Conservation (phyloP, 2,797 vertebrate species). For the Scolopax bukidnonensis region DNA sequence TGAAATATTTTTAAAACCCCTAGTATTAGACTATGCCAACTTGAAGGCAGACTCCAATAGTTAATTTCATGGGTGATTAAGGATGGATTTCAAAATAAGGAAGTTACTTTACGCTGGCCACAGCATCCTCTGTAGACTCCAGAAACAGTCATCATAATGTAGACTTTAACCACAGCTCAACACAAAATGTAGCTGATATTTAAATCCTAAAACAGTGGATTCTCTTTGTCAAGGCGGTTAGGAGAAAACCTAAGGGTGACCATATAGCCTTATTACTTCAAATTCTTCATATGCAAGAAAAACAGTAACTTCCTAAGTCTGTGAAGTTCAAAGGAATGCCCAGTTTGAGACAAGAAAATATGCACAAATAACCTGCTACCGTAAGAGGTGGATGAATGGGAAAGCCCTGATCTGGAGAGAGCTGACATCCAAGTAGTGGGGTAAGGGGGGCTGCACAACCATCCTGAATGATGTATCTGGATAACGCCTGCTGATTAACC, state of each 20-base stretch:
- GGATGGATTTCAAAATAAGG: constrained; percentile 22
- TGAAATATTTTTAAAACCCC: constrained; percentile 21
- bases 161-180: constrained; percentile 19
- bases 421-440: neutral
- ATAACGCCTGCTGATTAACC: neutral
- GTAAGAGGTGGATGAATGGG: neutral
- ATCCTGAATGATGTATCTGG: too few species aligned
- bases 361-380: neutral
- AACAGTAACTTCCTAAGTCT: neutral
- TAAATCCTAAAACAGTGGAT: neutral
- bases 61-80: constrained; percentile 60
- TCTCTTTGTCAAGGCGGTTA: neutral
- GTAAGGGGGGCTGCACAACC: neutral
- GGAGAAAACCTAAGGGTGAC: neutral
- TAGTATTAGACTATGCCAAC: neutral
- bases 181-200: neutral
- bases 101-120: constrained; percentile 21
- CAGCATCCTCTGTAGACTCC: constrained; percentile 40
- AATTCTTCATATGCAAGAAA: neutral
- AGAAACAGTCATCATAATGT: neutral
- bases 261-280: neutral
- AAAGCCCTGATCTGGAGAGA: neutral
- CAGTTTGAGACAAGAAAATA: neutral
- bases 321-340: neutral
- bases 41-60: constrained; percentile 1